phyloP scores from a whole-genome alignment of 2,113 vertebrate genomes.

The Psittacula cyanocephala region DNA sequence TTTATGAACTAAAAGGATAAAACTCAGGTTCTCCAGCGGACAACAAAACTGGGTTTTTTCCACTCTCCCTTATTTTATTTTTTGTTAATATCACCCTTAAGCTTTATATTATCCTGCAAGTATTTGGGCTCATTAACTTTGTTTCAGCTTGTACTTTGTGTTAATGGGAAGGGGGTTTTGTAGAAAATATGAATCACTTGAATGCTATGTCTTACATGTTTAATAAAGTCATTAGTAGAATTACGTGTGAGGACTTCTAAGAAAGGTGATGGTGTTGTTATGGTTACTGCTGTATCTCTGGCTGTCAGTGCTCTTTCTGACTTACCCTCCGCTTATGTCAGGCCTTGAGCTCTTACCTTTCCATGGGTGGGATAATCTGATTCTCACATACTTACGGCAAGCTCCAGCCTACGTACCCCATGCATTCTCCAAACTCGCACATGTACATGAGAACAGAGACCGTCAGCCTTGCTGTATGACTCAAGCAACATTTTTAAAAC shows the following conservation, averaged over 20 bases:
- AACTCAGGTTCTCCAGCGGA: conserved; percentile 55
- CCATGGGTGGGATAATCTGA: neutral
- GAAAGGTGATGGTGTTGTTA: conserved; percentile 39
- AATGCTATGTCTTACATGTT: conserved; percentile 57
- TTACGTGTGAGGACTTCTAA: neutral
- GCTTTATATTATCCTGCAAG: conserved; percentile 68
- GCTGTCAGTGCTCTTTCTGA: neutral
- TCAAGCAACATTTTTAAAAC: neutral
- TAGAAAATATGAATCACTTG: conserved; percentile 62
- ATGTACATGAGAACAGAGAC: neutral
- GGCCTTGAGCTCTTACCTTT: neutral
- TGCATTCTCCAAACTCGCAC: neutral
- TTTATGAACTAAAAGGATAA: conserved; percentile 65
- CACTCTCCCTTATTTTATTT: conserved; percentile 60
- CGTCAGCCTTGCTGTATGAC: neutral
- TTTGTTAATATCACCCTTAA: conserved; percentile 66
- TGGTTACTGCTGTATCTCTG: neutral
- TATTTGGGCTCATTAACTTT: conserved; percentile 66
- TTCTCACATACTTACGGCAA: neutral
- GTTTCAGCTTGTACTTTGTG: conserved; percentile 60
- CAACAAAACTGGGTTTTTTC: conserved; percentile 49
- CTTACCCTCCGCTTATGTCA: neutral
- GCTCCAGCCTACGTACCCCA: fast-evolving
- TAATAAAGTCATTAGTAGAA: conserved; percentile 56
- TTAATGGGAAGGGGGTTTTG: conserved; percentile 58